Base-by-base conservation (phyloP, 2,113 vertebrate genomes). In the Phocoena phocoena region DNA sequence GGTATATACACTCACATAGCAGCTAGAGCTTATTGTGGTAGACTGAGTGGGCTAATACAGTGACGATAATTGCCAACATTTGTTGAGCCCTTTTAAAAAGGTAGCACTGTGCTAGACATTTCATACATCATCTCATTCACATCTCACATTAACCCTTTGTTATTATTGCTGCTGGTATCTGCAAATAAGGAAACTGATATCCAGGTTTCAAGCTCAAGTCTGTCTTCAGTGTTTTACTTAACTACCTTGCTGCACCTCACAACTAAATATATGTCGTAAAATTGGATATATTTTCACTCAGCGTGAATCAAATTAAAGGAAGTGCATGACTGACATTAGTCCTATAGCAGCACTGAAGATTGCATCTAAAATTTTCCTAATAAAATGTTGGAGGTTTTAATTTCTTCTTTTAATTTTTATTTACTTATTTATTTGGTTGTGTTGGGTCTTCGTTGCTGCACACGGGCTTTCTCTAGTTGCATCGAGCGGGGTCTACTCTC, bases 221-320 rank as follows among this genome's bases (percentile, higher is more conserved):
- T 73, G 8, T 92, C 50, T 91, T 95, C 67, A 86, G 62, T 60
- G 80, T 79, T 94, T 21, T 8, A 14, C 68, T 88, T 88, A 33
- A 44, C 55, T 96, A 44, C 33, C 89, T 82, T 70, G 47, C 31
- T 87, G 2, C 6, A 88, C 21, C 20, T 79, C 23, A 55, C 63
- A 90, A 67, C 38, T 95, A 74, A 88, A 67, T 94, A 28, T 68
- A 93, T 81, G 47, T 83, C 74, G 76, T 87, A 86, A 96, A 85
- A 63, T 47, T 76, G 36, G 70, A 71, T 88, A 44, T 81, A 36
- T 96, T 95, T 93, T 86, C 50, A 62, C n/a, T 93, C 55, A 77
- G n/a, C 11, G 31, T 82, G 47, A 87, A 47, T 91, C 65, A 76
- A 92, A 76, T 91, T 74, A 76, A 92, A 84, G 84, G 38, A 86